Evolutionary conservation across 2,113 vertebrate species (phyloP).

Genomic region (Labrus mixtus): DNA sequence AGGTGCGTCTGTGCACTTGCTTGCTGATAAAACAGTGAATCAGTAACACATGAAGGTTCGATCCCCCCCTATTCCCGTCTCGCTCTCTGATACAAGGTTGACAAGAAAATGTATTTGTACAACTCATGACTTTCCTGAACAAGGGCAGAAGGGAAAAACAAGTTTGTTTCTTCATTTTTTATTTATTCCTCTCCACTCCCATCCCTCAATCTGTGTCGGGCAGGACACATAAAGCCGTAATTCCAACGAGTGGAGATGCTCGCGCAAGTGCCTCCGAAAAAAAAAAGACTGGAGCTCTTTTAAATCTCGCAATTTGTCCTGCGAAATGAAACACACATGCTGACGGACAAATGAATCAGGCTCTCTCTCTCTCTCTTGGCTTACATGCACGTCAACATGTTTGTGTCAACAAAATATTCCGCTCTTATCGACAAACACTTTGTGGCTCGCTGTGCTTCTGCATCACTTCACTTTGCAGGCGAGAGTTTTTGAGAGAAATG

Average conservation of each 20-base stretch:
- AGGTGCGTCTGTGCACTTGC: constrained; percentile 34
- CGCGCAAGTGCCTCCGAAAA: constrained; percentile 11
- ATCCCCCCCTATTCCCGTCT: neutral
- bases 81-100: constrained; percentile 27
- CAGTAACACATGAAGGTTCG: constrained; percentile 45
- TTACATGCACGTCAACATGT: constrained; percentile 33
- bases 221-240: constrained; percentile 25
- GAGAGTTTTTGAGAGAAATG: neutral
- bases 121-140: constrained; percentile 41
- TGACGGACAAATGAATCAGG: constrained; percentile 15
- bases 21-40: constrained; percentile 55
- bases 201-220: constrained; percentile 25
- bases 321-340: constrained; percentile 23
- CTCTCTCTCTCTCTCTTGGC: neutral
- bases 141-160: constrained; percentile 54
- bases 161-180: constrained; percentile 57
- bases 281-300: constrained; percentile 35
- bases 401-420: constrained; percentile 29
- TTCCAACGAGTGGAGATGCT: constrained; percentile 34
- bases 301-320: constrained; percentile 10
- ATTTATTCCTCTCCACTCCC: constrained; percentile 52
- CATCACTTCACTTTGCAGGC: constrained; percentile 22
- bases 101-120: constrained; percentile 51
- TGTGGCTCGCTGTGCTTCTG: constrained; percentile 27
- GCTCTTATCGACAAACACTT: constrained; percentile 18